phyloP scores from a whole-genome alignment of 2,888 invertebrate genomes.

The Tenthredo amoena region DNA sequence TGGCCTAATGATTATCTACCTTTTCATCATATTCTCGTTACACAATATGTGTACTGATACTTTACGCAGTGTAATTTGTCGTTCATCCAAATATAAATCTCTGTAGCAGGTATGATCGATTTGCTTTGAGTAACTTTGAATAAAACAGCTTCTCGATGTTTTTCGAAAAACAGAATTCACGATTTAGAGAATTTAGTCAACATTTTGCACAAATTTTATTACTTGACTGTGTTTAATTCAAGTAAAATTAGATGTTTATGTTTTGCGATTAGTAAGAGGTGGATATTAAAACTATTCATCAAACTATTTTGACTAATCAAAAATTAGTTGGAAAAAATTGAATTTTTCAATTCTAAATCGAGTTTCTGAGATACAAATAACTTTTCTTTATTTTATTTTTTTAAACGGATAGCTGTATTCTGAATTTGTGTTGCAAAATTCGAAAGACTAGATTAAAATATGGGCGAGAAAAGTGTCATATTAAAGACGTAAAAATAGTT shows the following conservation, averaged over 20 bases:
- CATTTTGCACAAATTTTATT: not conserved
- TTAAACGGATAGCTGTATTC: not conserved
- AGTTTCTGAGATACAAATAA: not conserved
- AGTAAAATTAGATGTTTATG: not conserved
- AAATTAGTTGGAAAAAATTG: not conserved
- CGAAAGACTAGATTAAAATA: not conserved
- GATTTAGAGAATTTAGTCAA: not conserved
- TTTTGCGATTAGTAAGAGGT: not conserved
- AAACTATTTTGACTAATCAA: not conserved
- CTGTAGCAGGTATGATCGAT: not conserved
- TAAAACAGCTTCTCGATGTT: not conserved
- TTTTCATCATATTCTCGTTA: constrained; percentile 31
- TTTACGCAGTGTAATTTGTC: not conserved
- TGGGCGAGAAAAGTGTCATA: not conserved
- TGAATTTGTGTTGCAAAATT: not conserved
- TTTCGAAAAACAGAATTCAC: not conserved
- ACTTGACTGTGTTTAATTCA: not conserved
- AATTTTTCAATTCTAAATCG: not conserved
- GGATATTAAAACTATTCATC: not conserved
- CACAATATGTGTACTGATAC: not conserved
- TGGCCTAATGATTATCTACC: constrained; percentile 3
- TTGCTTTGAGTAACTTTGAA: not conserved
- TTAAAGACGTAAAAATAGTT: not conserved
- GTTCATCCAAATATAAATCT: not conserved
- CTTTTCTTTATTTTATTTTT: not conserved